Evolutionary conservation across 2,113 vertebrate species (phyloP).

Genomic region (Pavo muticus): DNA sequence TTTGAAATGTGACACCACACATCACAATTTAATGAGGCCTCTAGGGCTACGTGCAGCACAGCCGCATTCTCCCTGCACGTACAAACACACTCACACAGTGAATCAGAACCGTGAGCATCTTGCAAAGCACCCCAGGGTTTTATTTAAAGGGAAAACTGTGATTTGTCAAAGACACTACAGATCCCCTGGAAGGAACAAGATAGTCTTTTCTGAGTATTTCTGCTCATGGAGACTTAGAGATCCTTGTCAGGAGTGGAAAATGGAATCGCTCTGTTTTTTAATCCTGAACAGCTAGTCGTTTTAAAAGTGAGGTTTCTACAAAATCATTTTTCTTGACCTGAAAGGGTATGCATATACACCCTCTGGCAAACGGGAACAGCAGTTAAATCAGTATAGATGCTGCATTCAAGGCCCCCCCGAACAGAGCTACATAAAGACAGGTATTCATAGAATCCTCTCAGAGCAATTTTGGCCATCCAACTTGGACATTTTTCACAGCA

Average conservation of each 20-base stretch:
- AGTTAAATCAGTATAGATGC: slow-evolving; percentile 59
- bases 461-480: slow-evolving; percentile 3
- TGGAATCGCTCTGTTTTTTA: slow-evolving; percentile 35
- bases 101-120: slow-evolving; percentile 38
- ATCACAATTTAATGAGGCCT: slow-evolving; percentile 75
- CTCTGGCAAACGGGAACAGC: slow-evolving; percentile 40
- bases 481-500: slow-evolving; percentile 18
- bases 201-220: slow-evolving; percentile 34
- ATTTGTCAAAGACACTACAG: slow-evolving; percentile 49
- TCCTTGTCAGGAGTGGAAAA: slow-evolving; percentile 52
- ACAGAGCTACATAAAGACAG: slow-evolving; percentile 40
- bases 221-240: not conserved
- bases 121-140: slow-evolving; percentile 62
- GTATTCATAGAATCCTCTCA: slow-evolving; percentile 55
- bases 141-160: not conserved
- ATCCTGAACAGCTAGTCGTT: slow-evolving; percentile 23
- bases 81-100: slow-evolving; percentile 19
- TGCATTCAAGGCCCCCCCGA: slow-evolving; percentile 47
- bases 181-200: slow-evolving; percentile 39
- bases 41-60: slow-evolving; percentile 45
- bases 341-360: slow-evolving; percentile 38
- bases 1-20: slow-evolving; percentile 67
- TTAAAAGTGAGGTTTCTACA: slow-evolving; percentile 17
- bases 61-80: not conserved
- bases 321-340: slow-evolving; percentile 57